Conservation (phyloP, 2,888 invertebrate species). For the Drosophila gaucha region DNA sequence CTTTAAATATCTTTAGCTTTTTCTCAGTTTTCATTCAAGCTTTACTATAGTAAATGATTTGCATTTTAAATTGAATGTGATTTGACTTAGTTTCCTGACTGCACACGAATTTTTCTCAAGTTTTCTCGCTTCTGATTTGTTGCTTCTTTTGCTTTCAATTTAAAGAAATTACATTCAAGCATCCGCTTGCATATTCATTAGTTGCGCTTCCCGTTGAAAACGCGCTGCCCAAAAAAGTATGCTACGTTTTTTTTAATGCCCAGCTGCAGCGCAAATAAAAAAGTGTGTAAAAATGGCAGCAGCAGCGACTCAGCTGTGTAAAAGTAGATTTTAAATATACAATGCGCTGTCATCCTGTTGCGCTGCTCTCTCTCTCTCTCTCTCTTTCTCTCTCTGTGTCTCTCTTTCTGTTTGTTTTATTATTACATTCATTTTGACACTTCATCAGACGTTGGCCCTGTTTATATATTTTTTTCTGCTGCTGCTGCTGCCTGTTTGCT, state of each 20-base stretch:
- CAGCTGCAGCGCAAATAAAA: slow-evolving; percentile 33
- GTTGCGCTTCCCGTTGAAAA: slow-evolving; percentile 25
- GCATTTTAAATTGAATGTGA: neutral
- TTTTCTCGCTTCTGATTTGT: neutral
- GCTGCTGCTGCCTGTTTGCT: slow-evolving; percentile 48
- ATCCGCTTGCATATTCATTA: slow-evolving; percentile 51
- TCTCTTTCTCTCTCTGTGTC: slow-evolving; percentile 1
- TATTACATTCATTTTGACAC: slow-evolving; percentile 80
- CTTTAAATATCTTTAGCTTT: neutral
- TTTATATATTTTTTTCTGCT: slow-evolving; percentile 39
- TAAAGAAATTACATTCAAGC: slow-evolving; percentile 22
- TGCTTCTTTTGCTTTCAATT: slow-evolving; percentile 13
- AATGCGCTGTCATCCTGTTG: slow-evolving; percentile 46
- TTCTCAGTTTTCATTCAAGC: neutral
- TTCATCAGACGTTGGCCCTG: slow-evolving; percentile 80
- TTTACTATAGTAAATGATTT: neutral
- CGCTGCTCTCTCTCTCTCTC: slow-evolving; percentile 1
- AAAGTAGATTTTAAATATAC: slow-evolving; percentile 56
- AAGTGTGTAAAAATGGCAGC: slow-evolving; percentile 27
- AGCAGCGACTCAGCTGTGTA: slow-evolving; percentile 51
- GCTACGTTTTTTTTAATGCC: slow-evolving; percentile 20
- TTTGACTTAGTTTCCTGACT: neutral
- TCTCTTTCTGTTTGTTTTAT: slow-evolving; percentile 63
- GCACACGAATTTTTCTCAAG: too few species aligned
- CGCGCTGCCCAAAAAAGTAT: slow-evolving; percentile 22